Evolutionary conservation across 2,113 vertebrate genomes (phyloP).

Genomic region (Amia ocellicauda): DNA sequence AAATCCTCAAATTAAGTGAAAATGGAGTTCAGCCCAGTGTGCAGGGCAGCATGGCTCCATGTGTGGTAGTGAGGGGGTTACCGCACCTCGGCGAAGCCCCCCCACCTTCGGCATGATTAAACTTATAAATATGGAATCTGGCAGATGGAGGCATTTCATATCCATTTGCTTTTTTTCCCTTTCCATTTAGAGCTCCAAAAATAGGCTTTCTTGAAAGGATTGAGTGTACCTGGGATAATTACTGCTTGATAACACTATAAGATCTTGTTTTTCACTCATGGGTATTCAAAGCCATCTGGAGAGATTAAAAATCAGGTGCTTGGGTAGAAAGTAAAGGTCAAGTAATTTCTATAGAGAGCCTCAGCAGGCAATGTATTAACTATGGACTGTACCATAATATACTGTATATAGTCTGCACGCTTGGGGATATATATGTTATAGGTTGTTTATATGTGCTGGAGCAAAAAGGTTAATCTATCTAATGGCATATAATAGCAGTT

Average conservation of each 20-base stretch:
- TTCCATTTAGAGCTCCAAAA: too few relatives aligned
- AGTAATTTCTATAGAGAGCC: neutral
- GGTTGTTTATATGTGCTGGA: neutral
- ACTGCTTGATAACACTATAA: neutral
- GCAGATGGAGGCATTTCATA: too few relatives aligned
- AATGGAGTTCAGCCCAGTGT: too few relatives aligned
- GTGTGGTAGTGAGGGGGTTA: too few relatives aligned
- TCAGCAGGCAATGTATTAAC: neutral
- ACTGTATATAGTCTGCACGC: neutral
- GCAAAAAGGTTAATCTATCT: neutral
- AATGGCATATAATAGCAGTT: neutral
- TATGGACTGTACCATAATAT: neutral
- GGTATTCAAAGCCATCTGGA: neutral
- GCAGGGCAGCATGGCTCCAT: too few relatives aligned
- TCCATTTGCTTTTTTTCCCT: too few relatives aligned
- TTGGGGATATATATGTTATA: neutral
- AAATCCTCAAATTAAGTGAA: too few relatives aligned
- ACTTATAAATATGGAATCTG: too few relatives aligned
- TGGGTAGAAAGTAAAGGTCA: neutral
- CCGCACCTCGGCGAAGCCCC: too few relatives aligned
- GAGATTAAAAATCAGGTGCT: conserved; percentile 12
- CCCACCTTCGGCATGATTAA: too few relatives aligned
- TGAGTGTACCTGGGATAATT: conserved; percentile 7
- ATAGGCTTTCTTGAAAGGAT: neutral
- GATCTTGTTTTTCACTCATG: neutral